Conservation (phyloP, 2,888 invertebrate genomes). For the Drosophila pegasa region DNA sequence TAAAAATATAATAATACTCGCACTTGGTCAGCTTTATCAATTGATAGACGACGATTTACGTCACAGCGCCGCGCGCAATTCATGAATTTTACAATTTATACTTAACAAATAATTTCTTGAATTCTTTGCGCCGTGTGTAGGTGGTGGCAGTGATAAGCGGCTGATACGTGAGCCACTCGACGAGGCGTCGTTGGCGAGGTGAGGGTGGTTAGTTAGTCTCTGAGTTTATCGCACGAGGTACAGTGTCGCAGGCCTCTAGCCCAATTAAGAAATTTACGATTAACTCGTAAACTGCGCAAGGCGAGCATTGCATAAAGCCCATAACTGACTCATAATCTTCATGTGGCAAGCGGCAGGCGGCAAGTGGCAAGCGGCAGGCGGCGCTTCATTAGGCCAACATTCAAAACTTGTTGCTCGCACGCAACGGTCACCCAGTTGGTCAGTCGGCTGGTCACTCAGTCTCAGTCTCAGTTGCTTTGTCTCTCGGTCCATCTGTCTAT, state of each 20-base stretch:
- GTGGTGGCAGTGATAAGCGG: slow-evolving; percentile 26
- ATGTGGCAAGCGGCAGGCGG: slow-evolving; percentile 29
- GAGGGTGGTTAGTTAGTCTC: slow-evolving; percentile 29
- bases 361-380: slow-evolving; percentile 23
- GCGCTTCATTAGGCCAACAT: slow-evolving; percentile 62
- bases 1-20: slow-evolving; percentile 19
- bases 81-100: slow-evolving; percentile 65
- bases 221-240: slow-evolving; percentile 13
- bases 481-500: slow-evolving; percentile 37
- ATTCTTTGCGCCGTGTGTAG: slow-evolving; percentile 35
- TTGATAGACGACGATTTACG: slow-evolving; percentile 58
- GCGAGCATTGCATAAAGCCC: slow-evolving; percentile 64
- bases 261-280: slow-evolving; percentile 47
- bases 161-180: slow-evolving; percentile 36
- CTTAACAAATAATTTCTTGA: slow-evolving; percentile 46
- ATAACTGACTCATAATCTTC: slow-evolving; percentile 64
- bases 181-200: slow-evolving; percentile 20
- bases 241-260: background rate
- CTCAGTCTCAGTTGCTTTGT: slow-evolving; percentile 22
- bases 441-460: slow-evolving; percentile 42
- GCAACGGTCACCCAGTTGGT: slow-evolving; percentile 58
- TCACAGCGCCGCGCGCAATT: slow-evolving; percentile 65
- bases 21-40: slow-evolving; percentile 52
- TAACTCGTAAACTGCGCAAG: slow-evolving; percentile 37
- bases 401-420: slow-evolving; percentile 71